Evolutionary conservation across 2,113 vertebrate species (phyloP).

Genomic region (Penelope pileata): DNA sequence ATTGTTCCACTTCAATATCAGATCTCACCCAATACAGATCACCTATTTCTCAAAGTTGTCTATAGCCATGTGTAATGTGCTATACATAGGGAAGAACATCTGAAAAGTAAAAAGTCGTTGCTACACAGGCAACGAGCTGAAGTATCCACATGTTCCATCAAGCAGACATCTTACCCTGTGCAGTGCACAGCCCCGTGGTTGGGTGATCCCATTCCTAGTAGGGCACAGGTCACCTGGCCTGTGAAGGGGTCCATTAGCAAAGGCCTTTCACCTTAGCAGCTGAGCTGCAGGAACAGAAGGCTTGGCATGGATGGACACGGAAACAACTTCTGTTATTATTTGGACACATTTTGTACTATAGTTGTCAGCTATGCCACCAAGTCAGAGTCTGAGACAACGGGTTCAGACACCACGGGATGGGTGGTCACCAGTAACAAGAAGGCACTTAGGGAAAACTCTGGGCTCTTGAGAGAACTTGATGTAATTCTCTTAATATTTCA

Average conservation of each 20-base stretch:
- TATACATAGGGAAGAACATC: accelerated
- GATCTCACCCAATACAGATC: not conserved
- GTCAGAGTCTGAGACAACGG: not conserved
- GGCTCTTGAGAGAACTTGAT: not conserved
- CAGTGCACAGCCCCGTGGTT: not conserved
- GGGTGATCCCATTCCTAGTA: accelerated
- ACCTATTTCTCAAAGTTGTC: not conserved
- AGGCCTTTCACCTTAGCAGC: not conserved
- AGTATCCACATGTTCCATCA: accelerated
- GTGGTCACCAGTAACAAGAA: not conserved
- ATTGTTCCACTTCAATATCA: not conserved
- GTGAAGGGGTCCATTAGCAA: not conserved
- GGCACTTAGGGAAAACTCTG: not conserved
- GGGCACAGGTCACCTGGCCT: not conserved
- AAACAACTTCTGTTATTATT: not conserved
- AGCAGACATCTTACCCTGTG: not conserved
- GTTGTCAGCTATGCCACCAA: not conserved
- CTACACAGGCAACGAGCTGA: not conserved
- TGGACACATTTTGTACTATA: not conserved
- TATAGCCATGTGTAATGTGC: not conserved
- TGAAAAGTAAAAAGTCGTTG: not conserved
- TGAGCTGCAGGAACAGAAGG: not conserved
- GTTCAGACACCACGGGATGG: not conserved
- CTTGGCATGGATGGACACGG: not conserved
- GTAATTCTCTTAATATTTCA: not conserved